Evolutionary conservation across 2,797 vertebrate genomes (phyloP), one percentile per base, ranked within the genome.

Genomic region (Trichosurus vulpecula): DNA sequence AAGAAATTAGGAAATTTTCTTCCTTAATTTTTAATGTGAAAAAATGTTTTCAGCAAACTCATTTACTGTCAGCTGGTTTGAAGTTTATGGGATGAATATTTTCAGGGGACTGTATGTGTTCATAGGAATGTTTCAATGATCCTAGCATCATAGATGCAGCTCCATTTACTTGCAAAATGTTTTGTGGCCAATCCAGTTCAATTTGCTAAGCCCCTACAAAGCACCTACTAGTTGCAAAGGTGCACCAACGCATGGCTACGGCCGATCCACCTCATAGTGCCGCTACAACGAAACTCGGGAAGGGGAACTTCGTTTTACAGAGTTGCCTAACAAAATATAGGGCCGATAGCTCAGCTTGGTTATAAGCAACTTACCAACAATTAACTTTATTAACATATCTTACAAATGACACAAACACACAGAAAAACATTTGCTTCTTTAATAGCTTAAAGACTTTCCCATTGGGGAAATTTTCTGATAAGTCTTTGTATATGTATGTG

Each of bases 41-140:
- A 96, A 51, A 96, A 87, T 89, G 81, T 94, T 94, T 93, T 91
- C 92, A 29, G 81, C 92, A 58, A n/a, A 93, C 29, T 25, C 31
- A 92, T 95, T 92, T 91, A 52, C 94, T 96, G 89, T 52, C 47
- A 87, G 51, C 55, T 92, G 89, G 53, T 91, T 30, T 95, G 96
- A 96, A 95, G 97, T 95, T 66, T 95, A 95, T 92, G 93, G 94
- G 89, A 90, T 94, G 93, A 94, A 81, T 61, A 8, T 93, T 96
- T 97, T 94, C 95, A 93, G 41, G 94, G 41, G 3, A 47, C 41
- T 87, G 2, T 25, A 47, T 51, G 41, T 47, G 2, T 27, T 87
- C 9, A 22, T 87, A 47, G 25, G 9, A 87, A 51, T 51, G 41
- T 47, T 87, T 87, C 41, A 51, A 22, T 51, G 74, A 81, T 41